These are phyloP conservation scores for Drosophila navojoa DNA, from an alignment of 1,140 invertebrate genomes.

Conservation along the genomic window DNA sequence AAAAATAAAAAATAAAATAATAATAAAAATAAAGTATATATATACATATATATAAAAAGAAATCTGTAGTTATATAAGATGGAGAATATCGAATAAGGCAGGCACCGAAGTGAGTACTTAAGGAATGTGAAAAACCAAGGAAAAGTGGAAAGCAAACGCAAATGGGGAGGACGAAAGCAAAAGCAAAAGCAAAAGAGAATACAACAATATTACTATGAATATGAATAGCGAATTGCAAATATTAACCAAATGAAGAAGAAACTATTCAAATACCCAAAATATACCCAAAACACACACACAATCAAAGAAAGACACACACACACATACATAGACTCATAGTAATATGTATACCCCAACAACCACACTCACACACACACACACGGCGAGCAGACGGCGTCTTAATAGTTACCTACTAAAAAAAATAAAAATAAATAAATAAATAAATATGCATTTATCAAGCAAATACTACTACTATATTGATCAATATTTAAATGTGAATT, in stretches of 20 bases:
- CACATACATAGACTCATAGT: too few species aligned
- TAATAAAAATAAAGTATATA: background rate
- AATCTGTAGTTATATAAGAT: slow-evolving; percentile 1
- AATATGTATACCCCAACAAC: too few species aligned
- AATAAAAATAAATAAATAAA: too few species aligned
- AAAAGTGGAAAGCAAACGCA: background rate
- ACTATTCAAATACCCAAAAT: background rate
- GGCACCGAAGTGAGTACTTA: background rate
- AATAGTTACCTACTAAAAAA: too few species aligned
- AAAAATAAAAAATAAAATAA: background rate
- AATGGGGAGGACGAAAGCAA: background rate
- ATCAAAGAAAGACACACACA: background rate
- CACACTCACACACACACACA: too few species aligned
- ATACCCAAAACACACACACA: background rate
- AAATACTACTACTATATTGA: background rate
- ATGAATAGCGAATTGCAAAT: background rate
- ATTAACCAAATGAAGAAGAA: background rate
- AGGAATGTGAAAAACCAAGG: background rate
- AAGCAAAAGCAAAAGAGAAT: too few species aligned
- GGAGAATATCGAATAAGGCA: slow-evolving; percentile 1
- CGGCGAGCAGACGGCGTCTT: too few species aligned
- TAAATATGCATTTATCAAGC: background rate
- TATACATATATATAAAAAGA: background rate
- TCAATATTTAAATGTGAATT: background rate
- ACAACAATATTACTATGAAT: background rate